Evolutionary conservation across 2,113 vertebrate species (phyloP), one percentile per base, ranked within the genome.

Genomic region (Sylvietta virens): DNA sequence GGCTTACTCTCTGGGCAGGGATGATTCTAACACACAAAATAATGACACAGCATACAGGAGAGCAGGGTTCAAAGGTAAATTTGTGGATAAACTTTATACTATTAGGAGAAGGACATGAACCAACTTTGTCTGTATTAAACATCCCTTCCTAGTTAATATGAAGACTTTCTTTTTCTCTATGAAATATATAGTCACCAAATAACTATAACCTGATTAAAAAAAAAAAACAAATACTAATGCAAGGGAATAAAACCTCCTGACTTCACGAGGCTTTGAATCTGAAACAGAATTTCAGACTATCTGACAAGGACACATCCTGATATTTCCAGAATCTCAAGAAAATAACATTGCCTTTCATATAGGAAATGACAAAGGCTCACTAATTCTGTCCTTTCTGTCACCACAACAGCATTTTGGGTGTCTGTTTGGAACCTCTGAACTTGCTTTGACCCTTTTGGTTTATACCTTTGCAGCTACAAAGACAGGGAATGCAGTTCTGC

Each of bases 221-320:
- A 33, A 2, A 11, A 6, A 12, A 65, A 12, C 7, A 9, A 12
- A 21, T 20, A 22, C 22, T 30, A 62, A 33, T 1, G 2, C 6
- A 69, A 69, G 14, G 11, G 28, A 78, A 74, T n/a, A 58, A 89
- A 74, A 42, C 18, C 42, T 66, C 28, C 37, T 50, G 48, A 56
- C 15, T 40, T 76, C n/a, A 65, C 5, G 10, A 91, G 12, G 11
- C 23, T 81, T 39, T 79, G 26, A 57, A 45, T 37, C 18, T 33
- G 24, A 50, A 84, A 56, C 12, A 72, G 23, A 89, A 72, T 76
- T 73, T 85, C 13, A 77, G n/a, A 44, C 20, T 23, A 9, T 14
- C 16, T 67, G 73, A 60, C 14, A 65, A 58, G 8, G n/a, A 6
- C 12, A 47, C 53, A 54, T 61, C 40, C 42, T 71, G 26, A 31